Conservation (phyloP, 2,113 vertebrate species). For the Herpailurus yagouaroundi region DNA sequence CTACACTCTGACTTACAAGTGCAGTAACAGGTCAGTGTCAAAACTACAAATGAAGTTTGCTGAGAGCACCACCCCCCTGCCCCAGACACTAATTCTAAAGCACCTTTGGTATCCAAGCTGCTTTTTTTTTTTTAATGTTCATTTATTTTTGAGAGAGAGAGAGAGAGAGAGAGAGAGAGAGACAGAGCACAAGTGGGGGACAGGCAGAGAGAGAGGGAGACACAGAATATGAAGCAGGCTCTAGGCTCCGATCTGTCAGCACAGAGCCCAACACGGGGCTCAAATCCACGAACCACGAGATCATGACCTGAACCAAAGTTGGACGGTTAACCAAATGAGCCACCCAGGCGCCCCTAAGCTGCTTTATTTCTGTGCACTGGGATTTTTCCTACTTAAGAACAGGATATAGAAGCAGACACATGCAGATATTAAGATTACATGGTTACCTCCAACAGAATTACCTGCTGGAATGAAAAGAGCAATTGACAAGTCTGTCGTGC, state of each 20-base stretch:
- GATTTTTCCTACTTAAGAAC: constrained; percentile 33
- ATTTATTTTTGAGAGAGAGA: too few species aligned
- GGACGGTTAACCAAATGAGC: too few species aligned
- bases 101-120: background rate
- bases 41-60: background rate
- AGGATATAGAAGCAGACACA: background rate
- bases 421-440: constrained; percentile 17
- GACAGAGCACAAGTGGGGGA: too few species aligned
- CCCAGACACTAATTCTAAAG: background rate
- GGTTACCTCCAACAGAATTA: constrained; percentile 25
- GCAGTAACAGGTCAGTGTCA: background rate
- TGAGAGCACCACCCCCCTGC: background rate
- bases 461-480: background rate
- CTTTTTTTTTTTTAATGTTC: background rate
- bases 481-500: background rate
- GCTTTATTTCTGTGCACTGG: background rate
- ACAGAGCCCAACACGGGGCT: too few species aligned
- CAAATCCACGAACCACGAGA: too few species aligned
- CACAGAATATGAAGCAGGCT: too few species aligned
- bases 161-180: too few species aligned
- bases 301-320: too few species aligned
- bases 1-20: background rate
- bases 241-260: too few species aligned
- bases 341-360: background rate
- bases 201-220: too few species aligned